Evolutionary conservation across 2,888 invertebrate species (phyloP), one percentile per base, ranked within the genome.

Genomic region (Patella ulyssiponensis): DNA sequence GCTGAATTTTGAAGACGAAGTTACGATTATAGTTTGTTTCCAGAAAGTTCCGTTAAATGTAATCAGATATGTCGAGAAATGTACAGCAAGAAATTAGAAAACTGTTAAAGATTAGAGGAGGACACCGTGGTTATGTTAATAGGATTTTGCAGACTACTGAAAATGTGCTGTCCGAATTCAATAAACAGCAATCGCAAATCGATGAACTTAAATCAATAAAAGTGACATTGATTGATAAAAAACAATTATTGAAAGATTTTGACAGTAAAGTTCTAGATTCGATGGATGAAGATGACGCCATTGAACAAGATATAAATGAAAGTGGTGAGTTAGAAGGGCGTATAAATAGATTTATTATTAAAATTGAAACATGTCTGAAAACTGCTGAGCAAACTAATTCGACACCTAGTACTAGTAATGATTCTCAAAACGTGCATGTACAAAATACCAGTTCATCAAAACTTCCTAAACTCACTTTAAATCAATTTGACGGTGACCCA

Each of bases 391-490:
- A 56, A 56, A 56, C n/a, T 15, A 56, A 2, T 56, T 5, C 15
- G 17, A n/a, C 17, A 0, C 2, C 58, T 20, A 3, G 3, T 2
- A 33, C 33, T 33, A 33, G 33, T 33, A 33, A 33, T 33, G 2
- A 58, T 9, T 14, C 12, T 58, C 1, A 1, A 11, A 58, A 9
- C 12, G 58, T 9, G 1, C 15, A 9, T 17, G 4, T 14, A 58
- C 14, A 11, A 20, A 33, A 33, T 33, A 33, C 33, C 33, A 33
- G 4, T 33, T 33, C 33, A 33, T 20, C 58, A 58, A 79, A 77
- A 69, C 53, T 79, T 20, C 79, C 79, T 1, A 77, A 77, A 15
- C 20, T 74, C 27, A 77, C 77, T 33, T 74, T 79, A 51, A 52
- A 53, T 44, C n/a, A 12, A 5, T 79, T 79, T 64, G 64, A 27